These are phyloP conservation scores for Chrysopilus asiliformis DNA, from an alignment of 2,888 invertebrate species.

Conservation along the genomic window DNA sequence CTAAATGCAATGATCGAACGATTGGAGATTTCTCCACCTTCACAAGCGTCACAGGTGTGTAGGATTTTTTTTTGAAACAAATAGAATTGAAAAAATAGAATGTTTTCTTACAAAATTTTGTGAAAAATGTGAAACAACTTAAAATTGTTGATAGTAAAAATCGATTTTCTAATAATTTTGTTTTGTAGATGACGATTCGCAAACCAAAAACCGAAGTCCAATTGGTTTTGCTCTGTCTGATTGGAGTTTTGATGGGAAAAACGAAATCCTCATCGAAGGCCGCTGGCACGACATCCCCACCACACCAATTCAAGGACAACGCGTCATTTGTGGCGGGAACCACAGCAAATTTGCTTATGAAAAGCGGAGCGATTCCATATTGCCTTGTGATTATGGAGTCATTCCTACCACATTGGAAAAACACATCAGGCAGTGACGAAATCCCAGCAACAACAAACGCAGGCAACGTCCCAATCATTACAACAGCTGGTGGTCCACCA, in stretches of 20 bases:
- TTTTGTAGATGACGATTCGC: conserved; percentile 36
- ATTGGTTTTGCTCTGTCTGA: conserved; percentile 71
- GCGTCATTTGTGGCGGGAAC: conserved; percentile 43
- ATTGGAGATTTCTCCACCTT: conserved; percentile 42
- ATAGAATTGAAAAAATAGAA: no score
- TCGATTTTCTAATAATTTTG: not conserved
- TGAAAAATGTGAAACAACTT: no score
- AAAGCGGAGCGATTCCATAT: conserved; percentile 56
- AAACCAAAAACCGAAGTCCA: conserved; percentile 72
- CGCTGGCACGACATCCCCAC: conserved; percentile 32
- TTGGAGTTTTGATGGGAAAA: conserved; percentile 49
- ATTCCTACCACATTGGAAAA: conserved; percentile 64
- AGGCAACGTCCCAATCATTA: conserved; percentile 8
- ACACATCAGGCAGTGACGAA: conserved; percentile 37
- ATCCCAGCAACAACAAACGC: conserved; percentile 43
- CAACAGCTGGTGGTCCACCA: conserved; percentile 43
- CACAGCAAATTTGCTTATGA: conserved; percentile 54
- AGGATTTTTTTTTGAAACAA: no score
- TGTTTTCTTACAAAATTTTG: no score
- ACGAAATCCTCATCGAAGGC: conserved; percentile 30
- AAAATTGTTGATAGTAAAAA: no score
- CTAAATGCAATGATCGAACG: conserved; percentile 59
- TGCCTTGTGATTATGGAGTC: conserved; percentile 58
- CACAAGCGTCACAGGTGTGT: not conserved
- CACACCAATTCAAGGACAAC: conserved; percentile 38